Percentiles rank a stretch among this genome's conserved stretches.
These are phyloP conservation scores for Amphiura filiformis DNA, from an alignment of 35 echinoderm and acorn worm genomes.

Conservation along the genomic window DNA sequence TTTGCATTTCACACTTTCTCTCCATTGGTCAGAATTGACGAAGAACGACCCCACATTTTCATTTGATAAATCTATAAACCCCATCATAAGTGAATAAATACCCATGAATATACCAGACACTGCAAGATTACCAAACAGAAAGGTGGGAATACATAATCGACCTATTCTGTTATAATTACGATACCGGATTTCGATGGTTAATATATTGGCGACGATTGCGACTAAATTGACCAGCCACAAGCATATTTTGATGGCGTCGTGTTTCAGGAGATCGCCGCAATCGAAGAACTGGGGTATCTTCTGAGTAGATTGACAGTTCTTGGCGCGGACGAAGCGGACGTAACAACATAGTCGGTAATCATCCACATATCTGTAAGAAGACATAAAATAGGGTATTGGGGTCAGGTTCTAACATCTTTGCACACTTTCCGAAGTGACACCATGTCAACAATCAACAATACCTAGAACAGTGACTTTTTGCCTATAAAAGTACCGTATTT, in stretches of 20 bases:
- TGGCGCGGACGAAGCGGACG: not conserved
- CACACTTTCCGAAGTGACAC: too few species aligned
- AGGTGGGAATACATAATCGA: not conserved
- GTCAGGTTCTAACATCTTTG: too few species aligned
- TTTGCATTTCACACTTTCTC: not conserved
- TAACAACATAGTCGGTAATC: not conserved
- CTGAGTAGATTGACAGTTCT: not conserved
- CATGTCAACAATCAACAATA: too few species aligned
- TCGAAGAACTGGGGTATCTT: not conserved
- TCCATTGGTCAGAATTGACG: not conserved
- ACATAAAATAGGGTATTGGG: too few species aligned
- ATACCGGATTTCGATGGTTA: not conserved
- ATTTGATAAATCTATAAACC: not conserved
- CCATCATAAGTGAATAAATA: not conserved
- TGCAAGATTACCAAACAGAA: not conserved
- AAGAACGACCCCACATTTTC: not conserved
- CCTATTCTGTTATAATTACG: not conserved
- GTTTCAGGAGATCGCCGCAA: not conserved
- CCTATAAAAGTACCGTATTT: too few species aligned
- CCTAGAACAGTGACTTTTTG: too few species aligned
- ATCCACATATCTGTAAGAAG: not conserved
- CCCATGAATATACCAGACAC: not conserved
- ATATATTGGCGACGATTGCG: not conserved
- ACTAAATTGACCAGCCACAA: not conserved
- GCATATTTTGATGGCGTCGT: not conserved